Evolutionary conservation across 2,888 invertebrate species (phyloP), one percentile per base, ranked within the genome.

Genomic region (Lysandra coridon): DNA sequence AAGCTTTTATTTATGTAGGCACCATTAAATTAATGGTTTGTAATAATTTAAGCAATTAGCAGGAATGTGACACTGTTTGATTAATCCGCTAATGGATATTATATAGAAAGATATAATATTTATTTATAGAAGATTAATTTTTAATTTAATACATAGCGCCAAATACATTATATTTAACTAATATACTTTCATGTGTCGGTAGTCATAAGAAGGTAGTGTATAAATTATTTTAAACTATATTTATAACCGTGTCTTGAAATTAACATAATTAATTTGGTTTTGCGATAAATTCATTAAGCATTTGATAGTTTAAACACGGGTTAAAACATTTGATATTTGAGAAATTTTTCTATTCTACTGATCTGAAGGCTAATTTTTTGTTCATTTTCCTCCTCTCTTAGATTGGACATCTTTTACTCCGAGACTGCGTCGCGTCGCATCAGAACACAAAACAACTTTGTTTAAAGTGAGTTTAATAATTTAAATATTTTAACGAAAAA

Each of bases 51-150:
- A 4, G 75, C 75, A 75, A 75, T 75, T 75, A 75, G 49, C 30
- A 30, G 75, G 75, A 75, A 75, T 44, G 75, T 75, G 75, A 44
- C 75, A 75, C 44, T 75, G 44, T 75, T 75, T 44, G 44, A 75
- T 49, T 75, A 75, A 75, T 75, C 30, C 30, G 75, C 23, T 75
- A 75, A 75, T 75, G 75, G 44, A 23, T 30, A 6, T 44, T n/a
- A 75, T 17, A 2, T 37, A 14, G 23, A 23, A 75, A 75, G 74
- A 75, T 49, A 49, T 3, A 75, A 75, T 49, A 49, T 75, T n/a
- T 75, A 75, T 44, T 44, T 49, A 49, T 23, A 75, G 10, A 75
- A 23, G 49, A 44, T 49, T 23, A 23, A 23, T 23, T 23, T 49
- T 12, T 75, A 49, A 75, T 44, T 49, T 44, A 75, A 75, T 75